Evolutionary conservation across 2,113 vertebrate genomes (phyloP), one percentile per base, ranked within the genome.

Genomic region (Polyodon spathula): DNA sequence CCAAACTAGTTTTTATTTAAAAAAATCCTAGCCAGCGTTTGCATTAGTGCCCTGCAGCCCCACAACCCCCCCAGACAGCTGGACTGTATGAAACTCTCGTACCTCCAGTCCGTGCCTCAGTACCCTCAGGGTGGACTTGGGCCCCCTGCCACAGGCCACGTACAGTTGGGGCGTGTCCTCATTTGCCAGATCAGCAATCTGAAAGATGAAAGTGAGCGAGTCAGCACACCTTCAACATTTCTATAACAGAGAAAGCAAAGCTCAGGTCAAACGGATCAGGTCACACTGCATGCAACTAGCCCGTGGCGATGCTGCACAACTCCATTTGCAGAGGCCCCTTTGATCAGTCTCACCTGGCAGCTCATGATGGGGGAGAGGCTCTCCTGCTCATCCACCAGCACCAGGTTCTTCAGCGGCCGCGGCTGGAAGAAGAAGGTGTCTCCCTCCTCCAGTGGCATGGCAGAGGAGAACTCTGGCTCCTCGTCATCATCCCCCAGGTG

Each of bases 341-440:
- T 14, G 7, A 44, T 15, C 54, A 8, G 16, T 50, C 63, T 0
- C 40, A 94, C 96, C 91, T 99, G 96, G 68, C 96, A 99, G 67
- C 89, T 89, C 75, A 99, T 88, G 78, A 99, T 99, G 16, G 95
- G 96, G 37, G 96, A 99, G 6, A 99, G 80, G 77, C 92, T 98
- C 76, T 98, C 95, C 79, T 94, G 79, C 54, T 97, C 95, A 40
- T 97, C 95, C 37, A 99, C 96, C 68, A 98, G 69, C 46, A 99
- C 95, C 48, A 99, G 80, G 77, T 99, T 99, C 79, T 98, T 98
- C 37, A 99, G 89, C 3, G 94, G 90, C 7, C 95, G 89, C 2
- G 95, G 94, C 72, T 99, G 96, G 71, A 99, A 98, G 71, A 99
- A 99, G 80, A 99, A 99, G 0, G 96, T 99, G 66, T 99, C 96